These are phyloP conservation scores for Channa argus DNA, from an alignment of 2,113 vertebrate species.

Conservation along the genomic window DNA sequence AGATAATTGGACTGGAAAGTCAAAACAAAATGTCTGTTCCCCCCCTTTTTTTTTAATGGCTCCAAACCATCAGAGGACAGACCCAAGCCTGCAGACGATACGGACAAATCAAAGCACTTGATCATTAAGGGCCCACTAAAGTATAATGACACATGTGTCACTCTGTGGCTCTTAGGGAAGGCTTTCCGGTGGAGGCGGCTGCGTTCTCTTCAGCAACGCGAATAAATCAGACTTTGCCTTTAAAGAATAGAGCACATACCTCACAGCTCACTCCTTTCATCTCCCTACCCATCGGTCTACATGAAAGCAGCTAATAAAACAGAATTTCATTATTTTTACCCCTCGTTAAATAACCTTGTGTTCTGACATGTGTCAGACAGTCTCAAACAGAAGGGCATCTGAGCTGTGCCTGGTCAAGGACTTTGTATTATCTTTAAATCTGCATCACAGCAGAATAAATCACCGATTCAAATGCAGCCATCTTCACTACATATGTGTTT, in stretches of 20 bases:
- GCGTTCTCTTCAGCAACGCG: slow-evolving; percentile 1
- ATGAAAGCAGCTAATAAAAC: slow-evolving; percentile 23
- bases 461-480: slow-evolving; percentile 8
- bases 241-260: slow-evolving; percentile 17
- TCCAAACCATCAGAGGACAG: slow-evolving; percentile 53
- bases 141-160: slow-evolving; percentile 46
- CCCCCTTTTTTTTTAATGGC: slow-evolving; percentile 25
- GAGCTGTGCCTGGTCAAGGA: slow-evolving; percentile 5
- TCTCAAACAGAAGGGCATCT: slow-evolving; percentile 24
- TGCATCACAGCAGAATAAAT: slow-evolving; percentile 2
- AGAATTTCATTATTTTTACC: neutral
- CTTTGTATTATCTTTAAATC: slow-evolving; percentile 17
- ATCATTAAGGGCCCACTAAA: slow-evolving; percentile 52
- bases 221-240: slow-evolving; percentile 54
- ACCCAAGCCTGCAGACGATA: slow-evolving; percentile 28
- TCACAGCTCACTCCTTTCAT: slow-evolving; percentile 12
- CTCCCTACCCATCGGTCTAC: neutral
- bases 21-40: slow-evolving; percentile 47
- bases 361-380: slow-evolving; percentile 20
- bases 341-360: slow-evolving; percentile 29
- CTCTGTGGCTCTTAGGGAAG: slow-evolving; percentile 22
- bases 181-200: slow-evolving; percentile 3
- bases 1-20: slow-evolving; percentile 62
- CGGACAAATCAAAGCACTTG: slow-evolving; percentile 41
- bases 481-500: slow-evolving; percentile 24